Conservation (phyloP, 2,888 invertebrate species). For the Agrilus mali region DNA sequence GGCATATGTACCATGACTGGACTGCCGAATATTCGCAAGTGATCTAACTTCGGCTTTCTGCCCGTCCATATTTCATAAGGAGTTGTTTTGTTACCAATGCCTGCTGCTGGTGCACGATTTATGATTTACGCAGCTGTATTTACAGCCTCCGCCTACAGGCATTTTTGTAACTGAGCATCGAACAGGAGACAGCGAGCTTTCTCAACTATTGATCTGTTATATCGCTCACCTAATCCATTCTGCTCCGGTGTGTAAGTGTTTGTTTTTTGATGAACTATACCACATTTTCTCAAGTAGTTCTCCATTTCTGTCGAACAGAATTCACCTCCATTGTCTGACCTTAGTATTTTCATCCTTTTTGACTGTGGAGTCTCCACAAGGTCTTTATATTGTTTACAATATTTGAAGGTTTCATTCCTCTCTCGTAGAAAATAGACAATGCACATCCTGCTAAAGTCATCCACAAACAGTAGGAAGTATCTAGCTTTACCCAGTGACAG, state of each 20-base stretch:
- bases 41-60: conserved; percentile 7
- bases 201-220: conserved; percentile 15
- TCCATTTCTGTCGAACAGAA: conserved; percentile 11
- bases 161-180: conserved; percentile 8
- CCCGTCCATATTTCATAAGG: conserved; percentile 18
- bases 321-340: conserved; percentile 18
- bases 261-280: conserved; percentile 18
- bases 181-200: conserved; percentile 13
- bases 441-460: too few relatives aligned
- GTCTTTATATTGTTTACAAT: conserved; percentile 13
- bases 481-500: too few relatives aligned
- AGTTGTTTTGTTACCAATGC: background rate
- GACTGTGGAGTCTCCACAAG: conserved; percentile 18
- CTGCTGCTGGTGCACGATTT: conserved; percentile 15
- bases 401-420: too few relatives aligned
- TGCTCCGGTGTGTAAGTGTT: conserved; percentile 19
- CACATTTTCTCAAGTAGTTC: conserved; percentile 8
- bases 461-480: too few relatives aligned
- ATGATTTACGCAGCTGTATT: conserved; percentile 2
- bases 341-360: conserved; percentile 17
- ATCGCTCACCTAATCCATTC: conserved; percentile 17
- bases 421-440: too few relatives aligned
- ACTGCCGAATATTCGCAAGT: too few relatives aligned
- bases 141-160: conserved; percentile 12
- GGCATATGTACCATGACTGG: too few relatives aligned